Evolutionary conservation across 1,140 invertebrate genomes (phyloP).

Genomic region (Philaenus spumarius): DNA sequence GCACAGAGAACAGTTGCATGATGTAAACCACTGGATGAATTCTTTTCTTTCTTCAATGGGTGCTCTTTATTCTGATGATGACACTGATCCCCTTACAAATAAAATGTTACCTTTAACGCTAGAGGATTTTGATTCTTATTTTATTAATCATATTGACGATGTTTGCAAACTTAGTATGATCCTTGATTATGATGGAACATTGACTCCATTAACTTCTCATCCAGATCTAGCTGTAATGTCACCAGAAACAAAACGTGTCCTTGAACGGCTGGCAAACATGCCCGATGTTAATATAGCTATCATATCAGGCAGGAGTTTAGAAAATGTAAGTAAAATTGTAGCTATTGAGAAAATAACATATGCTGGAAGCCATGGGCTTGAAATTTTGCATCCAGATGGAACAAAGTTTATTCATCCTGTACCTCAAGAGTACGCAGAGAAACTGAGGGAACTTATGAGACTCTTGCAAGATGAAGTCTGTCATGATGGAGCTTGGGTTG

Average conservation of each 20-base stretch:
- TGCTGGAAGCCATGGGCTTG: constrained; percentile 85
- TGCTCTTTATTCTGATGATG: constrained; percentile 61
- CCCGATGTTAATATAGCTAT: constrained; percentile 84
- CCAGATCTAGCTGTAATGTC: constrained; percentile 81
- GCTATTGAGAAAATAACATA: constrained; percentile 60
- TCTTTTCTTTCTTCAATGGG: constrained; percentile 82
- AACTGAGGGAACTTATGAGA: constrained; percentile 72
- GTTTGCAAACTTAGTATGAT: constrained; percentile 77
- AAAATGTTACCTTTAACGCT: constrained; percentile 80
- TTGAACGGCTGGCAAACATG: constrained; percentile 75
- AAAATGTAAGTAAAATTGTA: constrained; percentile 83
- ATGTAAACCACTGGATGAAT: constrained; percentile 86
- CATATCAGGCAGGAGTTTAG: constrained; percentile 77
- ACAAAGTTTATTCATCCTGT: constrained; percentile 88
- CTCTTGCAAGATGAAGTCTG: constrained; percentile 78
- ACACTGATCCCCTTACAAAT: constrained; percentile 70
- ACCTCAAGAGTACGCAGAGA: constrained; percentile 76
- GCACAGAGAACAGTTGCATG: constrained; percentile 69
- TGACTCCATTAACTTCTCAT: constrained; percentile 82
- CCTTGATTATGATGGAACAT: constrained; percentile 83
- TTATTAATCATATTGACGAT: constrained; percentile 79
- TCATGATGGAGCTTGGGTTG: constrained; percentile 83
- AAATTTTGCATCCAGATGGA: constrained; percentile 84
- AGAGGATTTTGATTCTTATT: constrained; percentile 81
- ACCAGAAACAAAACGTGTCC: constrained; percentile 74